These are phyloP conservation scores for Seira sanloemensis DNA, from an alignment of 2,888 invertebrate species.

Conservation along the genomic window DNA sequence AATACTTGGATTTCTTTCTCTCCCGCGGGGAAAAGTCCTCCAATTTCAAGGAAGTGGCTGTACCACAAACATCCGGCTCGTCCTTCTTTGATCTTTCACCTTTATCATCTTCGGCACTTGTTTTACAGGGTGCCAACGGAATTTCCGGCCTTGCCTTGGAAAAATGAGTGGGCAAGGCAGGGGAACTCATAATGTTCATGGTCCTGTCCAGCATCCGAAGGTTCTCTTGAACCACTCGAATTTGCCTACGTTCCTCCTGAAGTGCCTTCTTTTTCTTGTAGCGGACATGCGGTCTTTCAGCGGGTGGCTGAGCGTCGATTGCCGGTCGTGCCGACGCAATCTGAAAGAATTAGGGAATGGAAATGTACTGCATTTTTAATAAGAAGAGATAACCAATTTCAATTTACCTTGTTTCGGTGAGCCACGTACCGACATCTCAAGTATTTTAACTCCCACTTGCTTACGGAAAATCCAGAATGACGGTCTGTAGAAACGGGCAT, in stretches of 20 bases:
- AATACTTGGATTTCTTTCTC: conserved; percentile 25
- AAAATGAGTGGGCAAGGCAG: conserved; percentile 47
- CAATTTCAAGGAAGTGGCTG: not conserved
- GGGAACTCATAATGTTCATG: conserved; percentile 65
- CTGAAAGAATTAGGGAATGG: conserved; percentile 42
- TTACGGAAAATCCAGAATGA: conserved; percentile 62
- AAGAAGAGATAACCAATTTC: not conserved
- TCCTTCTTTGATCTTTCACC: conserved; percentile 2
- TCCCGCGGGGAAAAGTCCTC: not conserved
- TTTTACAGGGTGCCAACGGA: not conserved
- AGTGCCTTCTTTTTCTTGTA: conserved; percentile 70
- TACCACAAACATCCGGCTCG: not conserved
- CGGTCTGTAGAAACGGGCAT: conserved; percentile 71
- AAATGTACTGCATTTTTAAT: not conserved
- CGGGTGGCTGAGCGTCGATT: conserved; percentile 69
- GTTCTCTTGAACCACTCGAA: conserved; percentile 70
- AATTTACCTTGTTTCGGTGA: conserved; percentile 70
- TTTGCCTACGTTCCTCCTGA: conserved; percentile 67
- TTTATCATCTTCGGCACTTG: not conserved
- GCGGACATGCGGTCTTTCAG: conserved; percentile 68
- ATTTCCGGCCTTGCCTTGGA: conserved; percentile 41
- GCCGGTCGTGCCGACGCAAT: conserved; percentile 70
- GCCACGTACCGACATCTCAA: conserved; percentile 68
- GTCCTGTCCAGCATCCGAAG: conserved; percentile 69
- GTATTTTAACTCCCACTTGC: conserved; percentile 73